Conservation (phyloP, 1,140 invertebrate species). For the Zaprionus kolodkinae region DNA sequence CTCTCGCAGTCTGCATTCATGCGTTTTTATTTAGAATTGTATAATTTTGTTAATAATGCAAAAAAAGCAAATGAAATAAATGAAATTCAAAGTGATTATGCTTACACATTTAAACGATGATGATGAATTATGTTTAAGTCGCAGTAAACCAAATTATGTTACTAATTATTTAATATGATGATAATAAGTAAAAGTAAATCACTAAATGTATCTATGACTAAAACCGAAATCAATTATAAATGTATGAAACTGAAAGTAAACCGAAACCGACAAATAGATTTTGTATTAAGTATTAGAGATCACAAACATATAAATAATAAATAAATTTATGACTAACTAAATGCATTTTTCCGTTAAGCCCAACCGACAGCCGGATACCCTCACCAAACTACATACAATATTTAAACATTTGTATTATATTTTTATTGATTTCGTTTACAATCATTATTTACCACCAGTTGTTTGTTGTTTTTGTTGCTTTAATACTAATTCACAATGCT, state of each 20-base stretch:
- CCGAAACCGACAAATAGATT: slow-evolving; percentile 61
- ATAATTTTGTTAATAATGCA: slow-evolving; percentile 50
- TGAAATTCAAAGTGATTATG: slow-evolving; percentile 60
- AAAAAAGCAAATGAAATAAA: slow-evolving; percentile 46
- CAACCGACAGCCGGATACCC: background rate
- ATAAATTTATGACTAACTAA: slow-evolving; percentile 44
- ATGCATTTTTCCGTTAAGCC: background rate
- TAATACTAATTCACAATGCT: slow-evolving; percentile 82
- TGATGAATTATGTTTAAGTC: slow-evolving; percentile 73
- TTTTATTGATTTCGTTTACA: slow-evolving; percentile 55
- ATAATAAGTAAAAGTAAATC: slow-evolving; percentile 55
- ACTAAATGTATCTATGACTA: slow-evolving; percentile 64
- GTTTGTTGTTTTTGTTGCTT: slow-evolving; percentile 68
- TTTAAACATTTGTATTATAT: slow-evolving; percentile 7
- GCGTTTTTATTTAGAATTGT: slow-evolving; percentile 40
- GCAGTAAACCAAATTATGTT: slow-evolving; percentile 80
- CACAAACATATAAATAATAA: slow-evolving; percentile 54
- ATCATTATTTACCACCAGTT: slow-evolving; percentile 76
- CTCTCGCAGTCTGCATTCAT: slow-evolving; percentile 34
- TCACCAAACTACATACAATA: background rate
- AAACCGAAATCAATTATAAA: slow-evolving; percentile 74
- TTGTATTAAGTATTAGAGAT: slow-evolving; percentile 72
- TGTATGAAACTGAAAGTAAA: slow-evolving; percentile 44
- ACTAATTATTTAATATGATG: slow-evolving; percentile 72
- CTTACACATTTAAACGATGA: slow-evolving; percentile 42